A percentile compares a stretch with the other conserved stretches of the same genome.
These are phyloP conservation scores for Calidris pugnax DNA, from an alignment of 2,113 vertebrate species.

Conservation along the genomic window DNA sequence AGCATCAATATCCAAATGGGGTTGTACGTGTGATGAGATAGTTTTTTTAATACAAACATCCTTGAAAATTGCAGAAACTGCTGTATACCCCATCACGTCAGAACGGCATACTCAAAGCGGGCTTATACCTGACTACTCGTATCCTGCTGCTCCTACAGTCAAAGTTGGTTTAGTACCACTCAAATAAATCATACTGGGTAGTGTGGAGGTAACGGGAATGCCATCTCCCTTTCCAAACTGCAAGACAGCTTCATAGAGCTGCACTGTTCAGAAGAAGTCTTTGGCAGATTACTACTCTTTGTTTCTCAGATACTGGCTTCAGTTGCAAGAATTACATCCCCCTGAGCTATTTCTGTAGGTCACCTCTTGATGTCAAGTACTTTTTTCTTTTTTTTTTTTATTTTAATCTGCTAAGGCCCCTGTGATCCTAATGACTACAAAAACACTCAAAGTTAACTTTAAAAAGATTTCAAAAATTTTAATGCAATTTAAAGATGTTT, in stretches of 20 bases:
- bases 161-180: neutral
- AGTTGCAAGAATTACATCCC: neutral
- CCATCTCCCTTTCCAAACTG: neutral
- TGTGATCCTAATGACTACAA: neutral
- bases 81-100: neutral
- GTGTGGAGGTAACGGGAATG: neutral
- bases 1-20: neutral
- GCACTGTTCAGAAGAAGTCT: neutral
- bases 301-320: neutral
- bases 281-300: neutral
- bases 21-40: neutral
- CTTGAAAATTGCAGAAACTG: neutral
- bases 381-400: neutral
- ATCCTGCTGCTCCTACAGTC: neutral
- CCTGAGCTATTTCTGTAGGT: neutral
- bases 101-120: neutral
- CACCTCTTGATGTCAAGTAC: neutral
- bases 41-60: neutral
- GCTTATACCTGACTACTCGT: neutral
- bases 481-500: neutral
- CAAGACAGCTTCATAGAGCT: neutral
- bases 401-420: neutral
- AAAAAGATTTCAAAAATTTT: neutral
- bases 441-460: neutral
- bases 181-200: neutral